Percentiles rank a stretch among this genome's conserved stretches.
These are phyloP conservation scores for Scartelaos histophorus DNA, from an alignment of 2,113 vertebrate species.

Conservation along the genomic window DNA sequence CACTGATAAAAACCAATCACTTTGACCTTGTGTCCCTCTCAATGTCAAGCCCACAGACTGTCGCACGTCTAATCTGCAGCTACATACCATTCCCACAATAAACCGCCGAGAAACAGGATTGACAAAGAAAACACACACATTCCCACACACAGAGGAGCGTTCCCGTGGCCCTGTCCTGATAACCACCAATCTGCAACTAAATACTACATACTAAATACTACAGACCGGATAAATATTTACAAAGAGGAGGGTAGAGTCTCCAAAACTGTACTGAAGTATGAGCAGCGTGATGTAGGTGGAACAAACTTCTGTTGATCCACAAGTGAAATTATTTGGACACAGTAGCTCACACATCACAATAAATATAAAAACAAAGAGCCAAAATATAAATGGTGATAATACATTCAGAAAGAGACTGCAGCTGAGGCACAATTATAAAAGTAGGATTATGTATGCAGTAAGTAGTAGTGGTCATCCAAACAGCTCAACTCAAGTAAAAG, in stretches of 20 bases:
- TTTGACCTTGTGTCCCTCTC: constrained; percentile 17
- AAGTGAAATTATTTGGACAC: no score
- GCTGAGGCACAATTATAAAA: no score
- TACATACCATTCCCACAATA: constrained; percentile 73
- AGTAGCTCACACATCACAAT: no score
- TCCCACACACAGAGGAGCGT: constrained; percentile 62
- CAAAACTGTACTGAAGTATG: background rate
- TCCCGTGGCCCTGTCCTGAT: constrained; percentile 54
- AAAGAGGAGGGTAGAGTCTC: no score
- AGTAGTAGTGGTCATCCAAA: no score
- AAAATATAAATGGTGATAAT: no score
- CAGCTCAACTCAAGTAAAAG: no score
- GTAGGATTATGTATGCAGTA: no score
- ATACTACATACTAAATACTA: constrained; percentile 44
- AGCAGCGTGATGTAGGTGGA: background rate
- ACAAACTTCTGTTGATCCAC: no score
- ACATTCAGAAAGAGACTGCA: no score
- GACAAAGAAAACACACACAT: constrained; percentile 67
- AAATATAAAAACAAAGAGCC: no score
- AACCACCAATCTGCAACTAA: constrained; percentile 52
- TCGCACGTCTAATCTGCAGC: constrained; percentile 55
- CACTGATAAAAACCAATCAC: constrained; percentile 9
- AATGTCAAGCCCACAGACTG: constrained; percentile 28
- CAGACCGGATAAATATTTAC: constrained; percentile 57
- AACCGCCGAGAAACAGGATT: constrained; percentile 63